phyloP scores from a whole-genome alignment of 2,888 invertebrate genomes.

The Busseola fusca region DNA sequence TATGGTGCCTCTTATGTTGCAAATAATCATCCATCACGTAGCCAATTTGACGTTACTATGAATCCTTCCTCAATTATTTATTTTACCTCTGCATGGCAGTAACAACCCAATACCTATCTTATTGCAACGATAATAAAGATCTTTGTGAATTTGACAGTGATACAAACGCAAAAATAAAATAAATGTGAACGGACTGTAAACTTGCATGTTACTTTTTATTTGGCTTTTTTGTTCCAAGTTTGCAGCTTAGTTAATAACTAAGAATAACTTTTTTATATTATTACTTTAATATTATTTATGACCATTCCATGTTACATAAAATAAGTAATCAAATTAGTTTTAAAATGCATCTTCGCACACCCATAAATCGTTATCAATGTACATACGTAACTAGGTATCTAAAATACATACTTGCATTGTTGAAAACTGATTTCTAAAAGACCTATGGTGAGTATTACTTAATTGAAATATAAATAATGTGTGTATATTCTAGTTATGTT shows the following conservation, averaged over 20 bases:
- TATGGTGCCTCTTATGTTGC: too few relatives aligned
- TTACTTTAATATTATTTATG: background rate
- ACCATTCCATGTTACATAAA: background rate
- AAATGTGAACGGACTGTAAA: background rate
- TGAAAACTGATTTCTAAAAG: background rate
- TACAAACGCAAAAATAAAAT: too few relatives aligned
- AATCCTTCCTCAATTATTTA: too few relatives aligned
- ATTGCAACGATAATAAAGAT: too few relatives aligned
- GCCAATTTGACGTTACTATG: background rate
- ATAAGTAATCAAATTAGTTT: background rate
- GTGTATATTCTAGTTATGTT: background rate
- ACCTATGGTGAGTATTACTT: background rate
- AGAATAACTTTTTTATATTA: too few relatives aligned
- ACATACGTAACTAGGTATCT: too few relatives aligned
- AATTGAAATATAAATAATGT: slow-evolving; percentile 1
- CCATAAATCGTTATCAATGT: background rate
- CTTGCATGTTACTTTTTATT: slow-evolving; percentile 1
- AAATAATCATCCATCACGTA: background rate
- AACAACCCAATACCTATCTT: too few relatives aligned
- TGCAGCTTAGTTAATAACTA: background rate
- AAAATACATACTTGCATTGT: background rate
- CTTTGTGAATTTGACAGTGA: too few relatives aligned
- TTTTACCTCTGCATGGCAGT: too few relatives aligned
- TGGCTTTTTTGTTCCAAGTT: slow-evolving; percentile 1
- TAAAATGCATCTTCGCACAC: slow-evolving; percentile 21